A percentile compares a stretch with the other conserved stretches of the same genome.
Conservation (phyloP, 2,113 vertebrate species). For the Carassius auratus region DNA sequence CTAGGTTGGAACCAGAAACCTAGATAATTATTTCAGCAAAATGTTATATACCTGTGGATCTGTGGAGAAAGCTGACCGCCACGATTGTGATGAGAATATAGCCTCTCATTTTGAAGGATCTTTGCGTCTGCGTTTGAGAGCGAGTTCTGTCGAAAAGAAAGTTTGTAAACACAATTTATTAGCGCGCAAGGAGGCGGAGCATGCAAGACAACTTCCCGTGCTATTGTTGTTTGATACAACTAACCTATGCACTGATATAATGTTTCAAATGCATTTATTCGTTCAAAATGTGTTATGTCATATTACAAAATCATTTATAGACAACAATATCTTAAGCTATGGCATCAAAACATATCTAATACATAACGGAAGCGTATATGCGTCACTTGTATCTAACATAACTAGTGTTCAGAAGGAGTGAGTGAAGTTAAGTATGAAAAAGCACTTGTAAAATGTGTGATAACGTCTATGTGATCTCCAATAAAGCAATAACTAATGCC, state of each 20-base stretch:
- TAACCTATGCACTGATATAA: neutral
- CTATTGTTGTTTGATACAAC: neutral
- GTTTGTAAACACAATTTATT: constrained; percentile 45
- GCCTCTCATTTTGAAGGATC: constrained; percentile 63
- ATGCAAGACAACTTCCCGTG: neutral
- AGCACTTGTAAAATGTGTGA: neutral
- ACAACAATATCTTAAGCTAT: neutral
- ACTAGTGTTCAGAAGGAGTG: neutral
- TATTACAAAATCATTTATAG: neutral
- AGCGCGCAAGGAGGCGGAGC: constrained; percentile 33
- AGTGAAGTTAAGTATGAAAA: neutral
- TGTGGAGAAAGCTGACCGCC: constrained; percentile 57
- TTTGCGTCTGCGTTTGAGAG: neutral
- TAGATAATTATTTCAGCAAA: constrained; percentile 4
- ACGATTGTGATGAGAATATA: constrained; percentile 47
- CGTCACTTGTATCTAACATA: constrained; percentile 25
- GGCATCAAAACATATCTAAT: neutral
- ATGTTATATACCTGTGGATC: constrained; percentile 70
- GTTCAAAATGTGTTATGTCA: neutral
- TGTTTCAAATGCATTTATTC: neutral
- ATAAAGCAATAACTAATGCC: neutral
- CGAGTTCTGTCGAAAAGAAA: constrained; percentile 57
- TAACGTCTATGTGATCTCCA: neutral
- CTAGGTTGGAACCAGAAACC: too few relatives aligned
- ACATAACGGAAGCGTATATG: neutral